Base-by-base conservation (phyloP, 1,140 invertebrate species). In the Drosophila equinoxialis region DNA sequence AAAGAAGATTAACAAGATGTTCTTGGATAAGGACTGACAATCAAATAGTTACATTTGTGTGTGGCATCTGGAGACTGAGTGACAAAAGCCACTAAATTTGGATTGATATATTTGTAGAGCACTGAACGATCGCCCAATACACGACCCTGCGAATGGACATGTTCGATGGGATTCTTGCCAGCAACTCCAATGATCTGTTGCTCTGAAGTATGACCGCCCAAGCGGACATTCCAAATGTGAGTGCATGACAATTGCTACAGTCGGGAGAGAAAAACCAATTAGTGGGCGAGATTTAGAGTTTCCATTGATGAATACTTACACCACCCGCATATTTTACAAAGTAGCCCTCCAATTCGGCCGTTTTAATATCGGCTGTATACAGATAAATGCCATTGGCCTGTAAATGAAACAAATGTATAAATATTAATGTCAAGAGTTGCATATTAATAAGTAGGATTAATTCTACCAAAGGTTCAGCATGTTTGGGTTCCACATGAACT, bases 71-170 rank as follows among this genome's bases (percentile, higher is more conserved):
- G 94, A 54, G 95, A 96, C 92, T 97, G 94, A 0, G 97, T 96
- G 7, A 97, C 94, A 74, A 99, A 94, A 26, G 96, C 97, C 51
- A 98, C 95, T 68, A 99, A 93, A 93, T 99, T 99, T 23, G 99
- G 99, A 94, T 99, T 99, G 57, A 98, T 94, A 92, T 99, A 99
- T 92, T 99, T 99, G 93, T 99, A 99, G 17, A 99, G 94, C 45
- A 99, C 98, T 90, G 97, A 98, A 80, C 99, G 94, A 93, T 99
- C 98, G 35, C 96, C 96, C 68, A 99, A 93, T 33, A 99, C 98
- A 81, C 98, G 95, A 30, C 99, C 99, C 92, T 98, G 97, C 1
- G 98, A 99, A 92, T 99, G 98, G 8, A 99, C 97, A 83, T 96
- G 95, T 93, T 99, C 98, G 74, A 94, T 93, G 10, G 95, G 92